Evolutionary conservation across 1,140 invertebrate genomes (phyloP), one percentile per base, ranked within the genome.

Genomic region (Neelides sp.): DNA sequence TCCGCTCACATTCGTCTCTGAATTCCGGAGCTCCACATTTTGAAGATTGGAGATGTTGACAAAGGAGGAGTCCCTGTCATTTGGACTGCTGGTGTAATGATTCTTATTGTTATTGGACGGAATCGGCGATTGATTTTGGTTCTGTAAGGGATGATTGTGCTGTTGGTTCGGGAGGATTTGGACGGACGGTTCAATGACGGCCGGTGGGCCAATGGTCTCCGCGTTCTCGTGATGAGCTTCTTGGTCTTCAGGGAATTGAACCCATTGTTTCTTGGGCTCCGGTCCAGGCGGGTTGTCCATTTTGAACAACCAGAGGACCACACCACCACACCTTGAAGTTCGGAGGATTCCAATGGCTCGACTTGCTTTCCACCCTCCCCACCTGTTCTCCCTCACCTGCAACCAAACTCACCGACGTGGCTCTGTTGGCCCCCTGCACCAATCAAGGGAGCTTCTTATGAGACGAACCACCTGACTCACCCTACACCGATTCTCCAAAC

Each of bases 171-270:
- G 26, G 32, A 46, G 39, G 7, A 53, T 47, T 42, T 53, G 36
- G 3, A 53, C 37, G 26, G 51, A 48, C 15, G 51, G 35, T 23
- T 61, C 61, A 15, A 61, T 57, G 20, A 62, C 57, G 20, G 60
- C 60, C n/a, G n/a, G n/a, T 12, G 51, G 54, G 40, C 46, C 53
- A 22, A 57, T 57, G 2, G 12, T 19, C 17, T 24, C 52, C 17
- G 35, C 36, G 39, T 49, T 48, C 19, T 20, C 32, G 13, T 26
- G 35, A 17, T 46, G 15, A 19, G 26, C 37, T 48, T 55, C 57
- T 52, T 57, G 59, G 48, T 65, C 64, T 52, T 67, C 65, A 37
- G 60, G 56, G 58, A 67, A 68, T 43, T 66, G 55, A 20, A 68
- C 66, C 66, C 66, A 68, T 30, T 63, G 63, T 52, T 63, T 68